Evolutionary conservation across 2,797 vertebrate species (phyloP).

Genomic region (Loris lydekkerianus): DNA sequence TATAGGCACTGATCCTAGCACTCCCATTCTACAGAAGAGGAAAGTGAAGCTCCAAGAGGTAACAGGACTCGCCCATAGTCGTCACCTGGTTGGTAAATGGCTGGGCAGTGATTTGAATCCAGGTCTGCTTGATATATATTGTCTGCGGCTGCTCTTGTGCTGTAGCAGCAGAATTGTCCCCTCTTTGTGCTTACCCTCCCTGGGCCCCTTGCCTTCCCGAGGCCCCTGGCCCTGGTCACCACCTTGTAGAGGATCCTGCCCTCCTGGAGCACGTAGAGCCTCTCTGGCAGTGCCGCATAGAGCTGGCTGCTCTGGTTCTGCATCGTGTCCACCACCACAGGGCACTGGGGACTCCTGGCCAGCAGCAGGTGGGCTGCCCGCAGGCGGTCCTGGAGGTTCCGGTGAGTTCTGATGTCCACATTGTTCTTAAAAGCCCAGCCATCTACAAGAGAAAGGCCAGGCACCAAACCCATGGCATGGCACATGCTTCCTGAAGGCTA

Average conservation of each 20-base stretch:
- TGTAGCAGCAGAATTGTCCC: neutral
- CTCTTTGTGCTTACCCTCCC: constrained; percentile 86
- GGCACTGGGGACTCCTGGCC: constrained; percentile 90
- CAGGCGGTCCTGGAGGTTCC: constrained; percentile 92
- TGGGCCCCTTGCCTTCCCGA: constrained; percentile 70
- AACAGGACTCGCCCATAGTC: neutral
- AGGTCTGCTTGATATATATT: neutral
- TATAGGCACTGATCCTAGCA: too few species aligned
- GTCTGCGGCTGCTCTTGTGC: too few species aligned
- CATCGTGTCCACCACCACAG: constrained; percentile 95
- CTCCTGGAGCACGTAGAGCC: constrained; percentile 93
- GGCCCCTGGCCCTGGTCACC: neutral
- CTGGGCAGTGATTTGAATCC: neutral
- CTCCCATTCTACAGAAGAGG: constrained; percentile 23
- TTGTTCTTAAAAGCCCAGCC: constrained; percentile 97
- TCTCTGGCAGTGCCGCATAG: constrained; percentile 95
- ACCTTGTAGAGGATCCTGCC: constrained; percentile 95
- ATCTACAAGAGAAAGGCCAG: constrained; percentile 88
- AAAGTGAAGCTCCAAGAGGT: constrained; percentile 12
- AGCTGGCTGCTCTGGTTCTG: constrained; percentile 89
- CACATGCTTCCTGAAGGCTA: neutral
- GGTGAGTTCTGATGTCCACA: constrained; percentile 92
- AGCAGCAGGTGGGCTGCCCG: constrained; percentile 90
- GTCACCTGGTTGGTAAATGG: neutral
- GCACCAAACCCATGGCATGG: neutral